Evolutionary conservation across 2,113 vertebrate species (phyloP), one percentile per base, ranked within the genome.

Genomic region (Lathamus discolor): DNA sequence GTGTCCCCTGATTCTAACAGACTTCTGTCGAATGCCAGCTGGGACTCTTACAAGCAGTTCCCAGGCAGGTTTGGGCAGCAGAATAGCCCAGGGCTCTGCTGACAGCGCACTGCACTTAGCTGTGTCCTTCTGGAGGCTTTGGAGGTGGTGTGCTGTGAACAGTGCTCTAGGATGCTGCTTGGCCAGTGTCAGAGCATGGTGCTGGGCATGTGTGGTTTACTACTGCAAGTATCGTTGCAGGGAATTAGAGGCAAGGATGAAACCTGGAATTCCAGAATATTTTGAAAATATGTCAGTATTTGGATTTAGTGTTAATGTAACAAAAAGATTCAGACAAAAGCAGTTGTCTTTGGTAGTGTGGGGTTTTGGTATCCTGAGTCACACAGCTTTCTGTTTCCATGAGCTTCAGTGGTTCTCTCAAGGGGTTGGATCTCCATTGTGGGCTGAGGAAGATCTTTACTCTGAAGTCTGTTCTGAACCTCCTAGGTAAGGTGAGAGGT

Each of bases 311-410:
- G 31, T 51, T 33, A 11, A 11, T 3, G 11, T 84, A 49, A 15
- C 20, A 31, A 43, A 84, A 18, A 13, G 22, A 33, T 33, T 13
- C 4, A 33, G 49, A 11, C 27, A 25, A 59, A 37, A 51, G 59
- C 49, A 44, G 33, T 14, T 2, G 3, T 16, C 23, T 70, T 14
- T 27, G 49, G 15, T 31, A 31, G 57, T 15, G 23, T 37, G 28
- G 17, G 18, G 51, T 66, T 63, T 52, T 39, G 33, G 72, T 31
- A 27, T 29, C 13, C 41, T 15, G 49, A 39, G 35, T 29, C 20
- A 33, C 2, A 0, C 54, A n/a, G 39, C 37, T 46, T 39, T 51
- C 25, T 1, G 6, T n/a, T 83, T 35, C 24, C 4, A 0, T 46
- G 52, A 48, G 24, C 35, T 88, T 25, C 22, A 74, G 29, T 10